These are phyloP conservation scores for Nemopilema nomurai DNA, from an alignment of 30 jellyfish, hydroid and myxozoan genomes.

Conservation along the genomic window DNA sequence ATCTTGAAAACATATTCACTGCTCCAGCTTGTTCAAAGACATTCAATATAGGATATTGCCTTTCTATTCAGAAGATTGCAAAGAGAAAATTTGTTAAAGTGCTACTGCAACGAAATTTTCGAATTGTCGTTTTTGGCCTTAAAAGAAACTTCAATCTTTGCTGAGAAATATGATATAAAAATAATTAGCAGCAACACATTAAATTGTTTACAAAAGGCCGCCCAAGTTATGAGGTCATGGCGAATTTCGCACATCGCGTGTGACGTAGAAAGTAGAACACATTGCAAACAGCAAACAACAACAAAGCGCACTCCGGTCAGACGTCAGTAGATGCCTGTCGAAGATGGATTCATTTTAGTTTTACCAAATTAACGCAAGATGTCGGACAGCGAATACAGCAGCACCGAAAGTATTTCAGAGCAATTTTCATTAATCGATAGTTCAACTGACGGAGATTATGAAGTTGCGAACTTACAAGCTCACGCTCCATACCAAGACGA, in stretches of 20 bases:
- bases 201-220: constrained; percentile 1
- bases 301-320: constrained; percentile 15
- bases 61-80: background rate
- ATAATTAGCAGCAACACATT: constrained; percentile 9
- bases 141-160: constrained; percentile 17
- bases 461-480: constrained; percentile 13
- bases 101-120: background rate
- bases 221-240: constrained; percentile 9
- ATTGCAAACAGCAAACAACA: constrained; percentile 1
- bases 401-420: constrained; percentile 13
- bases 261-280: constrained; percentile 25
- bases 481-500: constrained; percentile 43
- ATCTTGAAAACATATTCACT: constrained; percentile 16
- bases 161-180: constrained; percentile 13
- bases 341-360: constrained; percentile 11
- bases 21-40: constrained; percentile 32
- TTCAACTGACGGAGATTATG: constrained; percentile 21
- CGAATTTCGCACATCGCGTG: constrained; percentile 22
- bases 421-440: background rate
- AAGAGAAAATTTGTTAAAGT: constrained; percentile 12
- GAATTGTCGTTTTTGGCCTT: background rate
- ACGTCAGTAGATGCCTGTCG: constrained; percentile 11
- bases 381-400: constrained; percentile 25
- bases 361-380: constrained; percentile 14
- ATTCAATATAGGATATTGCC: constrained; percentile 23